Conservation (phyloP, 2,888 invertebrate genomes). For the Phyllotreta striolata region DNA sequence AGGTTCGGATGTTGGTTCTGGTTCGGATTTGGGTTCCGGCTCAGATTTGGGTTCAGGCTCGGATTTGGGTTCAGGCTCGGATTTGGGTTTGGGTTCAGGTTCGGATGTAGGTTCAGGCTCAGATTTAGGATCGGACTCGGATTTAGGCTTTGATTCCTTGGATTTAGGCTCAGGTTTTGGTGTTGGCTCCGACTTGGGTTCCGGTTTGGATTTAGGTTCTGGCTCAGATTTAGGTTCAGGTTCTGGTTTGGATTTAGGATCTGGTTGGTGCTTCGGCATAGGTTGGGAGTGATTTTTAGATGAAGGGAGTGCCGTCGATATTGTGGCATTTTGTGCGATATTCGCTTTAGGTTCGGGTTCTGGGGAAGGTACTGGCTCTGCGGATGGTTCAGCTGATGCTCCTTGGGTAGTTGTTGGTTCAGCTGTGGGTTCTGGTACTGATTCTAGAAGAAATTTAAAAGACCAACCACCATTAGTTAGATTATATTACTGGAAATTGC, state of each 20-base stretch:
- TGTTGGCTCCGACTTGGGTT: constrained; percentile 60
- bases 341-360: constrained; percentile 60
- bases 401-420: constrained; percentile 58
- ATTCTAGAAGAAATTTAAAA: constrained; percentile 54
- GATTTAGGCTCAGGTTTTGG: constrained; percentile 59
- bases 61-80: constrained; percentile 62
- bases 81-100: constrained; percentile 56
- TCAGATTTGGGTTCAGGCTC: constrained; percentile 60
- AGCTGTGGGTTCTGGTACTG: constrained; percentile 57
- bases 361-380: constrained; percentile 58
- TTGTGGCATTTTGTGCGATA: neutral
- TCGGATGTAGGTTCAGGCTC: constrained; percentile 60
- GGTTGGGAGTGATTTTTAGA: constrained; percentile 58
- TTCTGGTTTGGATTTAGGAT: constrained; percentile 59
- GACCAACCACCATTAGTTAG: constrained; percentile 51
- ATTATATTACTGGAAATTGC: constrained; percentile 25
- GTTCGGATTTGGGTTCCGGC: constrained; percentile 58
- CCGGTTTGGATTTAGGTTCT: constrained; percentile 59
- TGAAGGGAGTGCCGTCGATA: constrained; percentile 1
- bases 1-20: constrained; percentile 58
- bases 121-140: constrained; percentile 54
- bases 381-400: constrained; percentile 60
- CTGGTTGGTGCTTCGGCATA: constrained; percentile 53
- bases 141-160: constrained; percentile 60
- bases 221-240: constrained; percentile 56